Percentiles rank a stretch among this genome's conserved stretches.
Evolutionary conservation across 2,797 vertebrate genomes (phyloP).

Genomic region (Thalassophryne amazonica): DNA sequence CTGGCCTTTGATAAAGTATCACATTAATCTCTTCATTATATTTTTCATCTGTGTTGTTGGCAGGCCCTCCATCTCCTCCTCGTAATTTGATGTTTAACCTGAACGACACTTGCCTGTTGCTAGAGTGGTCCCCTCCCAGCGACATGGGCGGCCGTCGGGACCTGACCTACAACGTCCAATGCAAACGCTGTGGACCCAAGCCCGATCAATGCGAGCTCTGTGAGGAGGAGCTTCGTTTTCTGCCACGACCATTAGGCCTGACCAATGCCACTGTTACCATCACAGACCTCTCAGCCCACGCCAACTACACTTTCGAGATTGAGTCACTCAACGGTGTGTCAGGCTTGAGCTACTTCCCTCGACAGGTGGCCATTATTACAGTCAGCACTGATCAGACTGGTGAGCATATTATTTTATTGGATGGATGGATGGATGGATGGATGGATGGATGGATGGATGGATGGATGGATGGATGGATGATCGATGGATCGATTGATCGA

Average conservation of each 20-base stretch:
- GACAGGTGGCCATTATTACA: constrained; percentile 87
- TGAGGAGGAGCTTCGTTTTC: constrained; percentile 89
- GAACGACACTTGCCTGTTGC: constrained; percentile 91
- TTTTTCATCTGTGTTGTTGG: not conserved
- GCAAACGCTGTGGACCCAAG: constrained; percentile 87
- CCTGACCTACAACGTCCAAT: constrained; percentile 92
- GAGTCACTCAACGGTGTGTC: constrained; percentile 96
- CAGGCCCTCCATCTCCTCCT: constrained; percentile 94
- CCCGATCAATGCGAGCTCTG: constrained; percentile 85
- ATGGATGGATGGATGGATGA: too few relatives aligned
- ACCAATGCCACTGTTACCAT: constrained; percentile 87
- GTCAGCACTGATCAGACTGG: constrained; percentile 93
- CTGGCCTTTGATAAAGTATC: too few relatives aligned
- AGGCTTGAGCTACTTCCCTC: constrained; percentile 88
- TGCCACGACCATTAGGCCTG: constrained; percentile 88
- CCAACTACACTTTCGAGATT: constrained; percentile 98
- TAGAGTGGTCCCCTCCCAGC: constrained; percentile 95
- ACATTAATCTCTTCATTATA: not conserved
- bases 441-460: too few relatives aligned
- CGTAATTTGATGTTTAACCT: constrained; percentile 91
- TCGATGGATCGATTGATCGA: too few relatives aligned
- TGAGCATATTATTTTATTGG: constrained; percentile 79
- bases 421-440: too few relatives aligned
- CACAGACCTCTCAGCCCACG: constrained; percentile 88
- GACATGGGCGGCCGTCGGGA: constrained; percentile 93